These are phyloP conservation scores for Xylota segnis DNA, from an alignment of 2,888 invertebrate species.

Conservation along the genomic window DNA sequence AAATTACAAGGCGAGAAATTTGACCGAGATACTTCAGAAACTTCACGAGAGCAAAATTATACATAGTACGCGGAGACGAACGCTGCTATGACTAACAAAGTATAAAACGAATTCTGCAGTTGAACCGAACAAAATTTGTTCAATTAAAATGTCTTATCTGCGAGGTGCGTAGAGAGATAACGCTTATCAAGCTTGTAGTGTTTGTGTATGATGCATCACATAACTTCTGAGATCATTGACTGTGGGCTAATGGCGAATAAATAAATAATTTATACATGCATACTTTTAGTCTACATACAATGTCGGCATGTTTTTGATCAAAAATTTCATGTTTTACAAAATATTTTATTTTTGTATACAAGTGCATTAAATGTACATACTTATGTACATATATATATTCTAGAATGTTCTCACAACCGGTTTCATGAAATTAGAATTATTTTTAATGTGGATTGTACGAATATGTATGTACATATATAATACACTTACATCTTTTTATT, in stretches of 20 bases:
- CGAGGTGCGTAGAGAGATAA: slow-evolving; percentile 37
- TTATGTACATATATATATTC: too few relatives aligned
- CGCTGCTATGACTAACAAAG: slow-evolving; percentile 31
- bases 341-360: too few relatives aligned
- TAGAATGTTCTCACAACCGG: too few relatives aligned
- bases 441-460: too few relatives aligned
- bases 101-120: slow-evolving; percentile 3
- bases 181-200: slow-evolving; percentile 44
- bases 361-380: too few relatives aligned
- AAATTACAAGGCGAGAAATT: slow-evolving; percentile 42
- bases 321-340: background rate
- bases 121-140: slow-evolving; percentile 29
- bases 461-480: too few relatives aligned
- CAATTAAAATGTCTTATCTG: slow-evolving; percentile 59
- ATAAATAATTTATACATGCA: background rate
- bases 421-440: too few relatives aligned
- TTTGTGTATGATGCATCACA: slow-evolving; percentile 23
- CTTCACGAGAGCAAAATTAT: slow-evolving; percentile 9
- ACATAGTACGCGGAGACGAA: slow-evolving; percentile 20
- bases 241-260: slow-evolving; percentile 14
- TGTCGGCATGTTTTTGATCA: background rate
- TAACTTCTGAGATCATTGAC: slow-evolving; percentile 19
- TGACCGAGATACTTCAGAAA: slow-evolving; percentile 31
- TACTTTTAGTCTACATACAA: background rate
- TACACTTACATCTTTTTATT: too few relatives aligned